Conservation (phyloP, 2,888 invertebrate genomes). For the Nephrotoma appendiculata region DNA sequence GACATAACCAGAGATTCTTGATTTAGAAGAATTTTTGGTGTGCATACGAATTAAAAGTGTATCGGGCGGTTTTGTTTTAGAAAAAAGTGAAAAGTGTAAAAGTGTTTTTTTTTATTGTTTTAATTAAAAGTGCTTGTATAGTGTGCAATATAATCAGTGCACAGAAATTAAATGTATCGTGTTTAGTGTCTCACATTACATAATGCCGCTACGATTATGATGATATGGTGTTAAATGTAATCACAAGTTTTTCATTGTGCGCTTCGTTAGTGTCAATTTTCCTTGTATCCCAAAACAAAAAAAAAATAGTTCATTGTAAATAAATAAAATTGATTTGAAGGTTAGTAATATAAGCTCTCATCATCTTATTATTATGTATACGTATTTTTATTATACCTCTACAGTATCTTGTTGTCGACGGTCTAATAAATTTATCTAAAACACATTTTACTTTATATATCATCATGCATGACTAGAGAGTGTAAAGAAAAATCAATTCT, state of each 20-base stretch:
- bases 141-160: not conserved
- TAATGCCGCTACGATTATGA: not conserved
- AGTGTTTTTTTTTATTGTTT: not conserved
- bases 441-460: not conserved
- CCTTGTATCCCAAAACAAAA: not conserved
- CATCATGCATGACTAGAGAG: not conserved
- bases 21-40: not conserved
- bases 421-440: not conserved
- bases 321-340: not conserved
- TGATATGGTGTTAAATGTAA: not conserved
- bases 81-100: not conserved
- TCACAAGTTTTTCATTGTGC: not conserved
- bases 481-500: not conserved
- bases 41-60: not conserved
- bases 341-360: not conserved
- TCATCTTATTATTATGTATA: not conserved
- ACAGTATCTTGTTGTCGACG: not conserved
- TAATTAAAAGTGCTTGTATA: not conserved
- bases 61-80: not conserved
- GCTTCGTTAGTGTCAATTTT: not conserved
- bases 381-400: no score
- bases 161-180: not conserved
- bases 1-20: not conserved
- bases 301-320: not conserved
- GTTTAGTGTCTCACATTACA: not conserved